Base-by-base conservation (phyloP, 2,888 invertebrate genomes). In the Phyto melanocephala region DNA sequence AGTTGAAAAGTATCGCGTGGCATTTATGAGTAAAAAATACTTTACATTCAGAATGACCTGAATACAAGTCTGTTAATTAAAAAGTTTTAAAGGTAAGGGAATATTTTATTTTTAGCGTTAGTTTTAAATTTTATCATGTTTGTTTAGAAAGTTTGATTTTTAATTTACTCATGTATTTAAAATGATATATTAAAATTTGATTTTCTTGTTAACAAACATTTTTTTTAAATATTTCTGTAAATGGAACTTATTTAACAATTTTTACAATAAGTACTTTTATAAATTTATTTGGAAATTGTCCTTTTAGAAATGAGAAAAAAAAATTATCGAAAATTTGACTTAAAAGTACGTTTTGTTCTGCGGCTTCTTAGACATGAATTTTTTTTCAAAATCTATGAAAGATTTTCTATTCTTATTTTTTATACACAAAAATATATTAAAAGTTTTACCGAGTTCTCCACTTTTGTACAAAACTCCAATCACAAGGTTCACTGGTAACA, bases 401-500 rank as follows among this genome's bases (percentile, higher is more conserved):
- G n/a, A n/a, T n/a, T n/a, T n/a, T n/a, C n/a, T n/a, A n/a, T n/a
- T n/a, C n/a, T n/a, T n/a, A n/a, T n/a, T n/a, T n/a, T n/a, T n/a
- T n/a, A n/a, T n/a, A n/a, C n/a, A n/a, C n/a, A n/a, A n/a, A n/a
- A n/a, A n/a, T n/a, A n/a, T n/a, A n/a, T n/a, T n/a, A n/a, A 28
- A 28, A 28, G 3, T 28, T 67, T 79, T 87, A 94, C 94, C 94
- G 93, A 91, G 94, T 93, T 87, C 95, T 92, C 95, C 95, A 95
- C 88, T 94, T 93, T 90, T 95, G 95, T 62, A 95, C 95, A 89
- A 94, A 95, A 88, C 95, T 95, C 95, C 95, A 95, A 89, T 95
- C 95, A 83, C 94, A 94, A 84, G 93, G 92, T 87, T 92, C 92
- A 83, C 90, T 91, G 77, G 89, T 33, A 4, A 33, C 80, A 40